These are phyloP conservation scores for Tylochromis polylepis DNA, from an alignment of 2,113 vertebrate genomes.

Conservation along the genomic window DNA sequence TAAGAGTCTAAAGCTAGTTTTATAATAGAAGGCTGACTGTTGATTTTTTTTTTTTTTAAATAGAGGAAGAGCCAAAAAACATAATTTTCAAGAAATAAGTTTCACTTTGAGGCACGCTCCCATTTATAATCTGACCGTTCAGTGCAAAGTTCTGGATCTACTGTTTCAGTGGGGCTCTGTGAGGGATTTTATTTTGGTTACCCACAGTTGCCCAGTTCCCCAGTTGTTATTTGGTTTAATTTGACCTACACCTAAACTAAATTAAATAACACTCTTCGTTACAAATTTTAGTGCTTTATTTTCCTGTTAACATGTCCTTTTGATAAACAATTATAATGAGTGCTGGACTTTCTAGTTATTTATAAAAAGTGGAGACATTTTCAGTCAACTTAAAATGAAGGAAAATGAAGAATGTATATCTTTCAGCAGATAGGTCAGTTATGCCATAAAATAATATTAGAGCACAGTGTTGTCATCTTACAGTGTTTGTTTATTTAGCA, in stretches of 20 bases:
- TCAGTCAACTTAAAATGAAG: not conserved
- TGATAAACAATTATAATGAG: not conserved
- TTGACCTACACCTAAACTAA: not conserved
- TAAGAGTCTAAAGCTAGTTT: too few species aligned
- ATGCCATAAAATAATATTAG: not conserved
- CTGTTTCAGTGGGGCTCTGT: constrained; percentile 25
- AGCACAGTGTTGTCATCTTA: not conserved
- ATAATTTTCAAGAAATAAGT: not conserved
- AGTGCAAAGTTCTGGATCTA: constrained; percentile 1
- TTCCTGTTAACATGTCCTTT: not conserved
- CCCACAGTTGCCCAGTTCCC: constrained; percentile 24
- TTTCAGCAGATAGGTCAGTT: not conserved
- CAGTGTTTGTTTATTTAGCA: not conserved
- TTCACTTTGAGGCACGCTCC: not conserved
- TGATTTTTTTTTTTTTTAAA: not conserved
- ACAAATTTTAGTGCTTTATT: not conserved
- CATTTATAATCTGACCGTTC: not conserved
- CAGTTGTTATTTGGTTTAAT: not conserved
- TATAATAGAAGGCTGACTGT: too few species aligned
- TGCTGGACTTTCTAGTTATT: not conserved
- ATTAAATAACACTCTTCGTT: not conserved
- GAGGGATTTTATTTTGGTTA: constrained; percentile 33
- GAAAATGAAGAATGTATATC: not conserved
- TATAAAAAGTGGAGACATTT: not conserved
- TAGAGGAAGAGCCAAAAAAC: not conserved